These are phyloP conservation scores for Semnornis frantzii DNA, from an alignment of 2,113 vertebrate species.

Conservation along the genomic window DNA sequence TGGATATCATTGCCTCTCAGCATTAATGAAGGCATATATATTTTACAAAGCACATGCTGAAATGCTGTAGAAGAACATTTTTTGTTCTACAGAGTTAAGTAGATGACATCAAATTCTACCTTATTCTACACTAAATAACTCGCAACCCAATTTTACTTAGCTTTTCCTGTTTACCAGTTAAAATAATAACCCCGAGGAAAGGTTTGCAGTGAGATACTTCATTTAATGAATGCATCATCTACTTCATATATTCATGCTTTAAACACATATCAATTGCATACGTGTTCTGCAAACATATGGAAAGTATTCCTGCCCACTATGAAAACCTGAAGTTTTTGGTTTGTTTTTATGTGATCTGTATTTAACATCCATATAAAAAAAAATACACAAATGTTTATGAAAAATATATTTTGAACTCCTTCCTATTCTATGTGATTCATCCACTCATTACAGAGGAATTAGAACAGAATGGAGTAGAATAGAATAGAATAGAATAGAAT, in stretches of 20 bases:
- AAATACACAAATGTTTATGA: not conserved
- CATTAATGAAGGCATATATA: not conserved
- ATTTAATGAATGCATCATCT: not conserved
- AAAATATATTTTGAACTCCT: not conserved
- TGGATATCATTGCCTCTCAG: not conserved
- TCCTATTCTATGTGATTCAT: not conserved
- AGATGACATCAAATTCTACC: not conserved
- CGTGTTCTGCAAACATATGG: not conserved
- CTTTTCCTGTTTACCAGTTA: not conserved
- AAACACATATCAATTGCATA: not conserved
- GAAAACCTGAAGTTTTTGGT: not conserved
- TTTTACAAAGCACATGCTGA: not conserved
- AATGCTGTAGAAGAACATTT: not conserved
- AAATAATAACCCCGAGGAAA: not conserved
- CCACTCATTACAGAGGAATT: not conserved
- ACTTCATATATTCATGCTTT: not conserved
- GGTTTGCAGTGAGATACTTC: not conserved
- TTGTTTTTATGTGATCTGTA: not conserved
- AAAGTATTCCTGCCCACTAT: not conserved
- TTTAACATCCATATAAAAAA: not conserved
- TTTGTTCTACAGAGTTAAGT: not conserved
- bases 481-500: no score
- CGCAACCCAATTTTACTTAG: not conserved
- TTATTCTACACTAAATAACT: not conserved
- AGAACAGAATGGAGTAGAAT: no score